A percentile compares a stretch with the other conserved stretches of the same genome.
Conservation (phyloP, 2,797 vertebrate species). For the Sylvia borin region DNA sequence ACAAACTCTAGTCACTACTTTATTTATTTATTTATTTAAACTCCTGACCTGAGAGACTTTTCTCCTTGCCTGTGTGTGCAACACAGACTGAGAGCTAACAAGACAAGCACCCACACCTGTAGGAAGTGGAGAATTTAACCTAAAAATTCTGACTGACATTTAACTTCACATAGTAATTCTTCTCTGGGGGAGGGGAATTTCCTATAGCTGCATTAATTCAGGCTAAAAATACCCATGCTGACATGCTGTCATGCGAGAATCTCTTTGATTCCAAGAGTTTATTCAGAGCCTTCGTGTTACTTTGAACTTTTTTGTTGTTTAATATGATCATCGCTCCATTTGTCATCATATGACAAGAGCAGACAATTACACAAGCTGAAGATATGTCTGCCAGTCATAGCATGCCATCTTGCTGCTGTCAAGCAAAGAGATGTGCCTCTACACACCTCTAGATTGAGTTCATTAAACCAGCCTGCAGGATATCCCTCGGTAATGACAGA, state of each 20-base stretch:
- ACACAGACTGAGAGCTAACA: neutral
- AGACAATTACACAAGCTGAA: slow-evolving; percentile 57
- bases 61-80: neutral
- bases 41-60: neutral
- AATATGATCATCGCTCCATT: slow-evolving; percentile 64
- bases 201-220: slow-evolving; percentile 65
- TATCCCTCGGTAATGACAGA: slow-evolving; percentile 57
- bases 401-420: slow-evolving; percentile 66
- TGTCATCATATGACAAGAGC: slow-evolving; percentile 54
- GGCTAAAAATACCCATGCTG: slow-evolving; percentile 64
- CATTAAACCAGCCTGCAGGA: slow-evolving; percentile 63
- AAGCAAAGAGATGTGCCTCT: slow-evolving; percentile 63
- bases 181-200: slow-evolving; percentile 63
- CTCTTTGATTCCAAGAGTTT: slow-evolving; percentile 64
- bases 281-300: slow-evolving; percentile 59
- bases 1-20: neutral
- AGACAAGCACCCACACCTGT: slow-evolving; percentile 3
- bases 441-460: slow-evolving; percentile 61
- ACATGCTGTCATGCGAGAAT: slow-evolving; percentile 62
- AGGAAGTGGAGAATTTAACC: slow-evolving; percentile 21
- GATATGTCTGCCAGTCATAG: slow-evolving; percentile 67
- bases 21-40: neutral
- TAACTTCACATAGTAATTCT: neutral
- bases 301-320: slow-evolving; percentile 72
- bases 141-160: slow-evolving; percentile 51